Evolutionary conservation across 2,888 invertebrate species (phyloP).

Genomic region (Rotaria magnacalcarata): DNA sequence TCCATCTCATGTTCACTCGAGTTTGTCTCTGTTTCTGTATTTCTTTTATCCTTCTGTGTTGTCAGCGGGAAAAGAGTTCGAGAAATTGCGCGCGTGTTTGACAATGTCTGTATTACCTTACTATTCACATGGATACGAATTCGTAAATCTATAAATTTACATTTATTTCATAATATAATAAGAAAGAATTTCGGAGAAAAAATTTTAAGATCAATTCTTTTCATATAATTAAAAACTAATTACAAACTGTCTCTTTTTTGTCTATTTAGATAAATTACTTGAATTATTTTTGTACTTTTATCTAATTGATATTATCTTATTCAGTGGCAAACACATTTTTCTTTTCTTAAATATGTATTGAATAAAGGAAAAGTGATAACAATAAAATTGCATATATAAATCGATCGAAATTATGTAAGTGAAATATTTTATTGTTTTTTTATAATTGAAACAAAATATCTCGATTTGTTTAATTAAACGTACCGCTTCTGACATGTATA

Average conservation of each 20-base stretch:
- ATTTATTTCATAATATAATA: not conserved
- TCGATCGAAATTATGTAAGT: not conserved
- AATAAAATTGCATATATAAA: not conserved
- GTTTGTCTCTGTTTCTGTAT: not conserved
- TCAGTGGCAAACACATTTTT: not conserved
- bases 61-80: slow-evolving; percentile 1
- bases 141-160: not conserved
- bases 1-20: not conserved
- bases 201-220: no score
- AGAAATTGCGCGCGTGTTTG: slow-evolving; percentile 21
- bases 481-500: not conserved
- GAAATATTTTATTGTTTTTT: not conserved
- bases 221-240: no score
- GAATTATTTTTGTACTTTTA: slow-evolving; percentile 6
- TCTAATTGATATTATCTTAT: not conserved
- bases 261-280: not conserved
- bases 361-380: not conserved
- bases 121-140: not conserved
- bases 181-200: no score
- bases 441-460: not conserved
- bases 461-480: not conserved
- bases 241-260: not conserved
- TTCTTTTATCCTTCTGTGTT: not conserved
- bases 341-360: not conserved
- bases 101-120: not conserved